Evolutionary conservation across 1,140 invertebrate genomes (phyloP).

Genomic region (Drosophila prosaltans): DNA sequence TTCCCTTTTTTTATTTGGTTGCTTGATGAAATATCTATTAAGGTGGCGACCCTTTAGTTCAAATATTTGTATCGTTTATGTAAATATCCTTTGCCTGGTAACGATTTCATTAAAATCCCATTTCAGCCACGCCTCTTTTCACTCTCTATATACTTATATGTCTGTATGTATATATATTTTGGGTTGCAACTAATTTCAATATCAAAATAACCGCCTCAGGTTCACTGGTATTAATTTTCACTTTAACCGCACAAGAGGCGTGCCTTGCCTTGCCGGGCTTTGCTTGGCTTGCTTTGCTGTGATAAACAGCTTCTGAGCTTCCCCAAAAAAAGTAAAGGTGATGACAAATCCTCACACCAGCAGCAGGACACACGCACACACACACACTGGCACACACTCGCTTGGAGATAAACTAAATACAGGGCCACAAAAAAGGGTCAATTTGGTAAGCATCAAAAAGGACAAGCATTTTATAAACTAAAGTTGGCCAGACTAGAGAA

Average conservation of each 20-base stretch:
- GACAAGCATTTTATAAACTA: constrained; percentile 57
- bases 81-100: constrained; percentile 56
- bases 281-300: constrained; percentile 24
- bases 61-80: constrained; percentile 74
- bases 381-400: constrained; percentile 11
- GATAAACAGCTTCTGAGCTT: constrained; percentile 51
- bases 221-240: constrained; percentile 65
- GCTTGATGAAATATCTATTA: constrained; percentile 65
- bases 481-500: constrained; percentile 16
- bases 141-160: too few relatives aligned
- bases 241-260: constrained; percentile 60
- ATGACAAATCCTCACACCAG: constrained; percentile 57
- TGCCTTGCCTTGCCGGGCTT: constrained; percentile 22
- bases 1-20: not conserved
- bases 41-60: constrained; percentile 31
- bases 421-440: constrained; percentile 60
- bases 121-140: constrained; percentile 43
- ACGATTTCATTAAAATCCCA: constrained; percentile 70
- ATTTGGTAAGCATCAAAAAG: constrained; percentile 61
- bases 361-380: constrained; percentile 30
- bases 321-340: constrained; percentile 32
- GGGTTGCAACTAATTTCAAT: constrained; percentile 69
- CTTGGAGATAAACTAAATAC: constrained; percentile 11
- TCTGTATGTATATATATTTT: too few relatives aligned
- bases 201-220: constrained; percentile 55